phyloP scores from a whole-genome alignment of 2,113 vertebrate genomes.

The Micronisus gabar region DNA sequence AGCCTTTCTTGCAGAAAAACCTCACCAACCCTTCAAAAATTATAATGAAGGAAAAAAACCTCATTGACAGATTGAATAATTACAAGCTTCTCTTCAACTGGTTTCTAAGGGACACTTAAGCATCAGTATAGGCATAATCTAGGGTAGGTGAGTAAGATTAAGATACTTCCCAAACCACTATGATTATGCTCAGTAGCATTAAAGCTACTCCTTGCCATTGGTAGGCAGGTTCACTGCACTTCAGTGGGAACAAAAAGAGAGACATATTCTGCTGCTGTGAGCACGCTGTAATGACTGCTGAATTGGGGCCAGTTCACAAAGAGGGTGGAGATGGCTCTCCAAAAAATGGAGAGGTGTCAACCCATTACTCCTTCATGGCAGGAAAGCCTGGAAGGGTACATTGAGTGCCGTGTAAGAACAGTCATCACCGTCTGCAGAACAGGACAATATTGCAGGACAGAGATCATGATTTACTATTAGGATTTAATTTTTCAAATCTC shows the following conservation, averaged over 20 bases:
- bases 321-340: background rate
- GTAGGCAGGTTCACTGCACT: background rate
- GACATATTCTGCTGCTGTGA: background rate
- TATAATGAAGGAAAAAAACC: background rate
- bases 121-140: background rate
- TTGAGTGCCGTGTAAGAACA: rapidly evolving
- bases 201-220: background rate
- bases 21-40: background rate
- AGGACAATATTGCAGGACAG: background rate
- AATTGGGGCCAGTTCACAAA: background rate
- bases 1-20: background rate
- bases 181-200: background rate
- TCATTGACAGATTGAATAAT: background rate
- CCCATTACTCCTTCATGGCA: background rate
- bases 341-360: background rate
- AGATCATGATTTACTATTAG: background rate
- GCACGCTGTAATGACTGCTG: background rate
- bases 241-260: background rate
- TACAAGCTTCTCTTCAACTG: background rate
- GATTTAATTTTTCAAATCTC: background rate
- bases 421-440: background rate
- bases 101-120: background rate
- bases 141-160: background rate
- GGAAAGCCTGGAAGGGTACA: background rate
- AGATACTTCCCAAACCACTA: background rate